Evolutionary conservation across 1,140 invertebrate genomes (phyloP), one percentile per base, ranked within the genome.

Genomic region (Argopecten irradians): DNA sequence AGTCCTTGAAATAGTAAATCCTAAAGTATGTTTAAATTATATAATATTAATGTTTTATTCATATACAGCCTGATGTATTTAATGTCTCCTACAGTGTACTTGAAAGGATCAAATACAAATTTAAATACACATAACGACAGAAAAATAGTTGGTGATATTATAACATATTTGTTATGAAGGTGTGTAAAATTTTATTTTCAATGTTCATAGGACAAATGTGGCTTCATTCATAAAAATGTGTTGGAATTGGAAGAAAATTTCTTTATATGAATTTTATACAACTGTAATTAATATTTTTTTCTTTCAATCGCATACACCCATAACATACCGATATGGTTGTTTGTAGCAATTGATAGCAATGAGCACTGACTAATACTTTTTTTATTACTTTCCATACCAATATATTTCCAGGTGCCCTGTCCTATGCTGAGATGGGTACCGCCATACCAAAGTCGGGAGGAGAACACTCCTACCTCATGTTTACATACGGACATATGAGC

Each of bases 341-440:
- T 11, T 33, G 14, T 11, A 33, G 11, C 32, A 33, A 13, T 55
- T 55, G 46, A 55, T 55, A 11, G 11, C 11, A 55, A 13, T 22
- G 13, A 55, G 11, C 32, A 32, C 11, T 83, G 13, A 83, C 11
- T 33, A 14, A 83, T 33, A 14, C 82, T 33, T n/a, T 83, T 11
- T 33, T 83, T n/a, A n/a, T 83, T 14, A 19, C 28, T n/a, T 83
- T 88, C 16, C n/a, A n/a, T n/a, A n/a, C n/a, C n/a, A n/a, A n/a
- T n/a, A 32, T 71, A 16, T 71, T 87, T 41, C 28, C 93, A 98
- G 98, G 97, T 82, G 97, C 98, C 0, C 94, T 98, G 41, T 97
- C 97, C 13, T 98, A 97, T 94, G 97, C 97, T 28, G 98, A 98
- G 95, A 94, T 98, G 34, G 97, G 97, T 34, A 97, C 97, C 0